These are phyloP conservation scores for Neomicropteryx cornuta DNA, from an alignment of 1,140 invertebrate species.

Conservation along the genomic window DNA sequence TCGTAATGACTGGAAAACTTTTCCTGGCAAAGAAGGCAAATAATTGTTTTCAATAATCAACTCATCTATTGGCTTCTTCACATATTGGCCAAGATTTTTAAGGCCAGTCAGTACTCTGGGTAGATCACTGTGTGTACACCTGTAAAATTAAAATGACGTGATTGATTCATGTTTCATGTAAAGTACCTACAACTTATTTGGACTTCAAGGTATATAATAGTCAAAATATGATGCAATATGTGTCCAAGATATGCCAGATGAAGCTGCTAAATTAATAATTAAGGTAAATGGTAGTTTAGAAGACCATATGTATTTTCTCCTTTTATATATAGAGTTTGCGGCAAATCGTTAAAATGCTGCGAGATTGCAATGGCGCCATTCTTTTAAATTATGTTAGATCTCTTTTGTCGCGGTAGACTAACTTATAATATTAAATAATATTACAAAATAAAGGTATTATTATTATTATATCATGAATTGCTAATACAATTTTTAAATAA, in stretches of 20 bases:
- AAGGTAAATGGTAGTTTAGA: too few relatives aligned
- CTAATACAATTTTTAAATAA: too few relatives aligned
- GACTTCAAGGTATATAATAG: too few relatives aligned
- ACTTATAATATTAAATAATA: not conserved
- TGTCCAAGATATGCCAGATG: too few relatives aligned
- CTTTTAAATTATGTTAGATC: not conserved
- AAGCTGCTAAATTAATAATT: too few relatives aligned
- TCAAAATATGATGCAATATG: too few relatives aligned
- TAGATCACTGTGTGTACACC: slow-evolving; percentile 80
- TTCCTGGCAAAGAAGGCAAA: slow-evolving; percentile 65
- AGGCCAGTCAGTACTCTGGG: slow-evolving; percentile 61
- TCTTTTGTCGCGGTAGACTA: not conserved
- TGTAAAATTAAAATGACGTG: slow-evolving; percentile 29
- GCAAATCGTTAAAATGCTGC: not conserved
- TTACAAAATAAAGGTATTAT: too few relatives aligned
- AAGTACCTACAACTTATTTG: too few relatives aligned
- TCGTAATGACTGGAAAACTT: slow-evolving; percentile 60
- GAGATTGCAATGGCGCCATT: not conserved
- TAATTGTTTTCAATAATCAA: slow-evolving; percentile 79
- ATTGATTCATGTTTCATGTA: too few relatives aligned
- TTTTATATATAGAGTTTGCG: not conserved
- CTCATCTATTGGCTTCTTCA: slow-evolving; percentile 66
- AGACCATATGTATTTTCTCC: too few relatives aligned
- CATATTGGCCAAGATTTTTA: slow-evolving; percentile 53
- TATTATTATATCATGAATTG: too few relatives aligned